Evolutionary conservation across 2,888 invertebrate species (phyloP).

Genomic region (Seira musarum): DNA sequence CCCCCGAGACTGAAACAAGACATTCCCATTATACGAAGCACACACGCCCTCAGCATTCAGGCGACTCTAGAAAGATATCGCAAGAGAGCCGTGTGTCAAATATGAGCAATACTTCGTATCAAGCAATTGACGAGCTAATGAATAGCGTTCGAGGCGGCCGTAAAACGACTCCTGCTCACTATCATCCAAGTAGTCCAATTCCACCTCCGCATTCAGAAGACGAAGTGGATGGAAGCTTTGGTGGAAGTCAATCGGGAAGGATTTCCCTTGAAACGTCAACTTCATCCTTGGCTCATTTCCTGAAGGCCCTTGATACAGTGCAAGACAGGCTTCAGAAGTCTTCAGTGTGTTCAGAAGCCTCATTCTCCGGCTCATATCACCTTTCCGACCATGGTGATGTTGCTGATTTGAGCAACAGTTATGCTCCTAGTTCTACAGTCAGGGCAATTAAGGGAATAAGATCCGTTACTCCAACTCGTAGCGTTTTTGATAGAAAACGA

Average conservation of each 20-base stretch:
- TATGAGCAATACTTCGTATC: constrained; percentile 26
- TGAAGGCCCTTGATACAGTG: constrained; percentile 83
- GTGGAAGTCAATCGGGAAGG: neutral
- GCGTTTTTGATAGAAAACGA: constrained; percentile 46
- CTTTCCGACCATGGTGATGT: constrained; percentile 28
- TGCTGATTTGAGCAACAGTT: constrained; percentile 28
- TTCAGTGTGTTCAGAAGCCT: constrained; percentile 20
- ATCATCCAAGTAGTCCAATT: constrained; percentile 23
- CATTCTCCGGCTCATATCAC: constrained; percentile 27
- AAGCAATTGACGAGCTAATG: constrained; percentile 44
- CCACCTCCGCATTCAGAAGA: neutral
- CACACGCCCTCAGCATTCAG: neutral
- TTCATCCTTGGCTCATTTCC: constrained; percentile 84
- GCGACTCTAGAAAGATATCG: constrained; percentile 28
- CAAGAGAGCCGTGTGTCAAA: constrained; percentile 43
- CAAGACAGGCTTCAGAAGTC: constrained; percentile 71
- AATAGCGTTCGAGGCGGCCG: constrained; percentile 32
- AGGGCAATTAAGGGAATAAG: constrained; percentile 26
- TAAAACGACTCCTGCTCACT: constrained; percentile 24
- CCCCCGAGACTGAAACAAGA: constrained; percentile 28
- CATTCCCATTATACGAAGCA: constrained; percentile 17
- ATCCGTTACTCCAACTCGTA: neutral
- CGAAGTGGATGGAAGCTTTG: constrained; percentile 18
- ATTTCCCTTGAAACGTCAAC: constrained; percentile 24
- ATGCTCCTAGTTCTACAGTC: constrained; percentile 5